Conservation (phyloP, 2,797 vertebrate genomes). For the Semaprochilodus insignis region DNA sequence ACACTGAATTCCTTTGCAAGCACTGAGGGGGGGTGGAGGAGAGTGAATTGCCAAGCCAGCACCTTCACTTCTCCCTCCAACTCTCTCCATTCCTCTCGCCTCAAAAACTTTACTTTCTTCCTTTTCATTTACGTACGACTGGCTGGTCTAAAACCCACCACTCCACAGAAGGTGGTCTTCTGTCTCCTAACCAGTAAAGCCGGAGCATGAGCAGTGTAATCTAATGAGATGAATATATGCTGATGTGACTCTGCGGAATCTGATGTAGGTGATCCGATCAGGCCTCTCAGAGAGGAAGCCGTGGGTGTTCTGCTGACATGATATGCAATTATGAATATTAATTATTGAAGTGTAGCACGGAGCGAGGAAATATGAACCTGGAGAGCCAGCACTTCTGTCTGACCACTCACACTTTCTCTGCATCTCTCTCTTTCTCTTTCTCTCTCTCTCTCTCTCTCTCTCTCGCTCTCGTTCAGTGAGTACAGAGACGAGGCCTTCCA, state of each 20-base stretch:
- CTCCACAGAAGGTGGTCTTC: not conserved
- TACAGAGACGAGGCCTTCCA: slow-evolving; percentile 41
- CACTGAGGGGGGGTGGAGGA: not conserved
- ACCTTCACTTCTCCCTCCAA: not conserved
- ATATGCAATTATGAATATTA: slow-evolving; percentile 68
- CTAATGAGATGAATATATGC: slow-evolving; percentile 51
- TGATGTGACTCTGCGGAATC: slow-evolving; percentile 58
- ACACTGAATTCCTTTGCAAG: slow-evolving; percentile 9
- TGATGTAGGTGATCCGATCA: slow-evolving; percentile 59
- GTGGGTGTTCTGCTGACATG: slow-evolving; percentile 62
- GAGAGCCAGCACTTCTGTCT: slow-evolving; percentile 55
- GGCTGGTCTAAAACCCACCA: not conserved
- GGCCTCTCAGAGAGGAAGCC: slow-evolving; percentile 59
- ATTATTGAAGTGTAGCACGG: slow-evolving; percentile 62
- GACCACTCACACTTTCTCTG: slow-evolving; percentile 45
- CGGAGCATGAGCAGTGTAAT: slow-evolving; percentile 30
- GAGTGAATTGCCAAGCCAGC: not conserved
- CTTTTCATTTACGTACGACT: not conserved
- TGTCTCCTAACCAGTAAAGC: slow-evolving; percentile 28
- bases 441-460: slow-evolving; percentile 11
- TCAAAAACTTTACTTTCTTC: not conserved
- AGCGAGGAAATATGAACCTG: slow-evolving; percentile 63
- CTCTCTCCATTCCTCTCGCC: not conserved
- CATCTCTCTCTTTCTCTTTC: slow-evolving; percentile 28
- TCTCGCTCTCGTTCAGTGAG: slow-evolving; percentile 22